Percentiles rank a stretch among this genome's conserved stretches.
phyloP scores from a whole-genome alignment of 2,888 invertebrate genomes.

The Chaetogeoica ovagalla region DNA sequence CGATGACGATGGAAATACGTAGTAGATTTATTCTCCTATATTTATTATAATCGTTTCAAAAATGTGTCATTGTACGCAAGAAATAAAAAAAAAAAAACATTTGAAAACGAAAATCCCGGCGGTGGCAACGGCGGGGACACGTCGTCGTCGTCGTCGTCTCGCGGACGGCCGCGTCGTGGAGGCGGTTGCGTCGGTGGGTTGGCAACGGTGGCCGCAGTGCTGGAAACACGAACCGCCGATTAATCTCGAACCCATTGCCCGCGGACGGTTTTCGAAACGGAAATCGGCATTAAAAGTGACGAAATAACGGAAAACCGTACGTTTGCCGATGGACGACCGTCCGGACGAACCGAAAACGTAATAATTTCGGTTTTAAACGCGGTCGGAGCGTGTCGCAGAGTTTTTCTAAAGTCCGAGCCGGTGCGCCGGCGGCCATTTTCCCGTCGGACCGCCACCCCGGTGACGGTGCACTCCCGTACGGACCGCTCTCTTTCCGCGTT shows the following conservation, averaged over 20 bases:
- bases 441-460: conserved; percentile 26
- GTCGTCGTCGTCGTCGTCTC: not conserved
- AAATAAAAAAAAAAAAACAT: too few species aligned
- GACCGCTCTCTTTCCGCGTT: conserved; percentile 36
- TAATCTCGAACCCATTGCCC: conserved; percentile 33
- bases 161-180: not conserved
- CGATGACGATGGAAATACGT: too few species aligned
- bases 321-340: not conserved
- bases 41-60: too few species aligned
- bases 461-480: not conserved
- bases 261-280: too few species aligned
- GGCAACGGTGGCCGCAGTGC: conserved; percentile 24
- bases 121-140: too few species aligned
- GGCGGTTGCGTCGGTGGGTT: conserved; percentile 3
- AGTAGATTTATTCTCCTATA: too few species aligned
- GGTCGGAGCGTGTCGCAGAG: too few species aligned
- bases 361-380: conserved; percentile 36
- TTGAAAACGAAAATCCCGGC: too few species aligned
- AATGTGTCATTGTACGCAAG: too few species aligned
- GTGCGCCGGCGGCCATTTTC: conserved; percentile 38
- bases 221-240: not conserved
- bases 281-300: not conserved
- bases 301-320: not conserved
- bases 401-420: not conserved
- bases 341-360: not conserved